These are phyloP conservation scores for Tauraco erythrolophus DNA, from an alignment of 2,113 vertebrate species.

Conservation along the genomic window DNA sequence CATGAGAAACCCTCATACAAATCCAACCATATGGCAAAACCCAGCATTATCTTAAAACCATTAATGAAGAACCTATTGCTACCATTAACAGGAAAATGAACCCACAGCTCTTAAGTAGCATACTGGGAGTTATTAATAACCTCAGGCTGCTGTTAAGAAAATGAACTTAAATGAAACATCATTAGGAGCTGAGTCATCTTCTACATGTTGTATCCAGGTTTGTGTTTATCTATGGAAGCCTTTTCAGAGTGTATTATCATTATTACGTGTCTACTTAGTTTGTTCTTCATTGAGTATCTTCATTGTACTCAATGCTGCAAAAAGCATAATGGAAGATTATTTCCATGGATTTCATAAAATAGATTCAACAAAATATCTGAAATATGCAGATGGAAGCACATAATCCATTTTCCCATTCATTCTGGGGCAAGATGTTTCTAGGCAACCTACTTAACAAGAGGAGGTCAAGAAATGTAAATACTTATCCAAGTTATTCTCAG, in stretches of 20 bases:
- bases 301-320: not conserved
- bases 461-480: not conserved
- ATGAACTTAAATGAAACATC: slow-evolving; percentile 30
- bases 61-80: slow-evolving; percentile 22
- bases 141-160: slow-evolving; percentile 22
- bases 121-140: slow-evolving; percentile 36
- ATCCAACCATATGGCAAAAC: slow-evolving; percentile 47
- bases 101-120: not conserved
- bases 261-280: not conserved
- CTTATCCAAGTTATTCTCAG: not conserved
- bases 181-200: slow-evolving; percentile 25
- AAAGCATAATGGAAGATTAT: not conserved
- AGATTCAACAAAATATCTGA: not conserved
- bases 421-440: slow-evolving; percentile 8
- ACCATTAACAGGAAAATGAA: slow-evolving; percentile 11
- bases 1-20: slow-evolving; percentile 25
- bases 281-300: not conserved
- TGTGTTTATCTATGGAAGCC: not conserved
- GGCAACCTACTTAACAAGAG: not conserved
- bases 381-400: not conserved
- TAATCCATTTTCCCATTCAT: not conserved
- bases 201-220: not conserved
- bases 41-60: slow-evolving; percentile 47
- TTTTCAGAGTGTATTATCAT: not conserved
- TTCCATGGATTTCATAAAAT: not conserved